Conservation (phyloP, 2,113 vertebrate species). For the Sminthopsis crassicaudata region DNA sequence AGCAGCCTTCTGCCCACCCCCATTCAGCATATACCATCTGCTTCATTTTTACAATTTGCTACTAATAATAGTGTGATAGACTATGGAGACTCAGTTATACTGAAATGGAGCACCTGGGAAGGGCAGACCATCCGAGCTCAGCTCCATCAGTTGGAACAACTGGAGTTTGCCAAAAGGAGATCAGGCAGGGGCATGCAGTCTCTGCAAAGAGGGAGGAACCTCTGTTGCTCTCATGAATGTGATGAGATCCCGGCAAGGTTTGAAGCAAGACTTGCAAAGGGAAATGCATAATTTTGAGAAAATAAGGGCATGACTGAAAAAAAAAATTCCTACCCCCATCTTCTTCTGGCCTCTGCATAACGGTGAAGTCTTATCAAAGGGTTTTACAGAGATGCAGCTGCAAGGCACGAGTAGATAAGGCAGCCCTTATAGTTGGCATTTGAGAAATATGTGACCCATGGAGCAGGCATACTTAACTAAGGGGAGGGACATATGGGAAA, state of each 20-base stretch:
- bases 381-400: constrained; percentile 38
- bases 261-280: constrained; percentile 43
- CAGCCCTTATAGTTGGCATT: background rate
- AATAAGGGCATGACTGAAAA: background rate
- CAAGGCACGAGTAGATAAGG: constrained; percentile 14
- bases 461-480: constrained; percentile 11
- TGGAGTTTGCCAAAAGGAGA: constrained; percentile 57
- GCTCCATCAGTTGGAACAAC: constrained; percentile 54
- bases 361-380: background rate
- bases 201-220: constrained; percentile 45
- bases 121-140: constrained; percentile 2
- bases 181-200: constrained; percentile 36
- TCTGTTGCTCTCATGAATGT: constrained; percentile 20
- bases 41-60: constrained; percentile 27
- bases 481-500: background rate
- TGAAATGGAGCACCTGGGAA: constrained; percentile 58
- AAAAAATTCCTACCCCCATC: background rate
- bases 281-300: constrained; percentile 28
- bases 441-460: background rate
- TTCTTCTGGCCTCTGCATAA: background rate
- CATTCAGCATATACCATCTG: constrained; percentile 56
- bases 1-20: constrained; percentile 44
- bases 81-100: constrained; percentile 43
- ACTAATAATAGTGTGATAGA: constrained; percentile 29
- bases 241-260: constrained; percentile 21